Conservation (phyloP, 2,888 invertebrate genomes). For the Ochlodes sylvanus region DNA sequence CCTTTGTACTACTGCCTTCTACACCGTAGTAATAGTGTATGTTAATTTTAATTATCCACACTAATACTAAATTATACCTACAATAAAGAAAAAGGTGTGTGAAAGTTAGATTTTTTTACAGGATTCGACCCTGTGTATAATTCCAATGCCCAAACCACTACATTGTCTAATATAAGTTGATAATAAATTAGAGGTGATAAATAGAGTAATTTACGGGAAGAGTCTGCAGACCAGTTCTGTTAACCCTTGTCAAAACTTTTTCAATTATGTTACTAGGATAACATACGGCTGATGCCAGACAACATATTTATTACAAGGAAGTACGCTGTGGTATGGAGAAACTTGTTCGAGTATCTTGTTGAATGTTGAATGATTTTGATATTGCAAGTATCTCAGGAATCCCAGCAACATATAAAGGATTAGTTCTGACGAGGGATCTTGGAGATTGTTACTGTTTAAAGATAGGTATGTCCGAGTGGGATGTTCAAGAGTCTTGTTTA, state of each 20-base stretch:
- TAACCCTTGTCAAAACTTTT: constrained; percentile 79
- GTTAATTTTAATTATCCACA: no score
- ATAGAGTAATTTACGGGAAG: constrained; percentile 47
- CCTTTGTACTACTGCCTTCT: no score
- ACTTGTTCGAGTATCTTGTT: constrained; percentile 44
- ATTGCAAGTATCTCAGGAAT: constrained; percentile 2
- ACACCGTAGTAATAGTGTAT: no score
- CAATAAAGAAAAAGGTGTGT: no score
- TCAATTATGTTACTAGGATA: constrained; percentile 75
- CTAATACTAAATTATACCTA: no score
- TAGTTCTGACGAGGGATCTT: background rate
- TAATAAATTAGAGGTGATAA: constrained; percentile 45
- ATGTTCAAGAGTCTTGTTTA: background rate
- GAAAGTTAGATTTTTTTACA: no score
- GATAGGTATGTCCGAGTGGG: background rate
- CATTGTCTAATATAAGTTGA: no score
- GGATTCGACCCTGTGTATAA: no score
- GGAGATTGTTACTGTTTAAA: background rate
- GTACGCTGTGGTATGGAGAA: constrained; percentile 33
- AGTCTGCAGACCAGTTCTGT: constrained; percentile 47
- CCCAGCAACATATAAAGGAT: background rate
- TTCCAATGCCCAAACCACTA: no score
- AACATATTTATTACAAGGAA: constrained; percentile 70
- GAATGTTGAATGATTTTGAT: constrained; percentile 41
- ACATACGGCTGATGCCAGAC: constrained; percentile 59